Conservation (phyloP, 2,797 vertebrate species). For the Lateolabrax maculatus region DNA sequence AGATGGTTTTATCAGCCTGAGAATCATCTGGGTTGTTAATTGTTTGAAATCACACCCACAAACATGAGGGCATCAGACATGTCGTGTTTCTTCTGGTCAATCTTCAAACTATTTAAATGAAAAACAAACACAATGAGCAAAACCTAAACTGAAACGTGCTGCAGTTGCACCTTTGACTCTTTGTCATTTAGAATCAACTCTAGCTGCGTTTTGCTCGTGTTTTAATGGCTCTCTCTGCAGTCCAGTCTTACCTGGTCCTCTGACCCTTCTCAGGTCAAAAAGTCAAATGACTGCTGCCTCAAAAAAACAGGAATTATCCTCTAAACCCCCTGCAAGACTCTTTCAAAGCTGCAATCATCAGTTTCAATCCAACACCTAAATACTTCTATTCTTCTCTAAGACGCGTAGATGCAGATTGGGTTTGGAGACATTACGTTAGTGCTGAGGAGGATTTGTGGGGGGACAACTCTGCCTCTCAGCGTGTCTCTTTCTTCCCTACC, state of each 20-base stretch:
- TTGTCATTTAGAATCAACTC: slow-evolving; percentile 46
- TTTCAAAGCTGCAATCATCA: slow-evolving; percentile 67
- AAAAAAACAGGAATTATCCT: slow-evolving; percentile 62
- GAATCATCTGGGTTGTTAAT: slow-evolving; percentile 15
- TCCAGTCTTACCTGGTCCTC: slow-evolving; percentile 53
- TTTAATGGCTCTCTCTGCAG: slow-evolving; percentile 33
- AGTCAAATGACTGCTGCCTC: slow-evolving; percentile 53
- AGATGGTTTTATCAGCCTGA: slow-evolving; percentile 17
- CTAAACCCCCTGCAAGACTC: slow-evolving; percentile 50
- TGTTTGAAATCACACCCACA: neutral
- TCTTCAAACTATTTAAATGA: slow-evolving; percentile 11
- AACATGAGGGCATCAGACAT: neutral
- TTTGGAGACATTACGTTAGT: slow-evolving; percentile 60
- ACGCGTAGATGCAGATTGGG: slow-evolving; percentile 52
- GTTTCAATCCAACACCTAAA: slow-evolving; percentile 67
- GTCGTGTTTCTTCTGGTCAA: slow-evolving; percentile 4
- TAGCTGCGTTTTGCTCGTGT: slow-evolving; percentile 21
- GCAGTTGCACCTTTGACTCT: slow-evolving; percentile 48
- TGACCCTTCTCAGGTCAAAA: slow-evolving; percentile 66
- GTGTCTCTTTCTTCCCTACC: slow-evolving; percentile 38
- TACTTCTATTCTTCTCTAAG: slow-evolving; percentile 72
- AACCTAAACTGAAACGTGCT: slow-evolving; percentile 15
- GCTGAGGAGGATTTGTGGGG: slow-evolving; percentile 67
- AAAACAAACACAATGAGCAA: slow-evolving; percentile 18
- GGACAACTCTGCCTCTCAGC: neutral